Conservation (phyloP, 2,797 vertebrate genomes). For the Coracias cyanogaster region DNA sequence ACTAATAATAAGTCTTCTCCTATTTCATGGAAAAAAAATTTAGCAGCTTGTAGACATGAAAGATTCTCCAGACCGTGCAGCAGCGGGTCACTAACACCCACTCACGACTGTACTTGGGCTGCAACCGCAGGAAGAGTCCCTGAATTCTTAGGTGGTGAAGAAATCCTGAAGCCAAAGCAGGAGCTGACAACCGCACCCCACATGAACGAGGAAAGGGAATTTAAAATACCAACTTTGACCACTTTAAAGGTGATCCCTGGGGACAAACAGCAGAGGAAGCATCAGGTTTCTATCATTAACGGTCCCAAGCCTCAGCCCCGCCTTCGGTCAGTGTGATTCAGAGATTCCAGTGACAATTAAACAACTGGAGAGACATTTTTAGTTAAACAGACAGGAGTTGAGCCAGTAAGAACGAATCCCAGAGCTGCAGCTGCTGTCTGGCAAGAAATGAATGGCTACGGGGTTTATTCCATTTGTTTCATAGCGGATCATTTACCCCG, state of each 20-base stretch:
- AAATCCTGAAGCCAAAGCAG: background rate
- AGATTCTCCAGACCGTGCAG: background rate
- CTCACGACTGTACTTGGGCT: background rate
- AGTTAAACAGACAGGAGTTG: background rate
- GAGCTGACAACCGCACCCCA: fast-evolving
- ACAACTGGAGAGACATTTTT: background rate
- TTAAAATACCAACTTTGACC: background rate
- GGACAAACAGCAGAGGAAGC: background rate
- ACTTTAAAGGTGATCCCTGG: background rate
- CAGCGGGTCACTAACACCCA: background rate
- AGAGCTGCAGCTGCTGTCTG: constrained; percentile 14
- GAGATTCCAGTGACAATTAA: background rate
- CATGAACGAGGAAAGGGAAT: background rate
- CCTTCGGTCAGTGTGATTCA: background rate
- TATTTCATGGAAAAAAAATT: background rate
- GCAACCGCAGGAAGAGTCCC: background rate
- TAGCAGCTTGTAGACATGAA: background rate
- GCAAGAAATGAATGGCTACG: background rate
- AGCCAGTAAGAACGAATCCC: background rate
- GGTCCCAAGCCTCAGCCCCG: background rate
- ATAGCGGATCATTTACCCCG: background rate
- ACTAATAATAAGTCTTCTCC: background rate
- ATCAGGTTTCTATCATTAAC: background rate
- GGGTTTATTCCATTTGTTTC: constrained; percentile 1
- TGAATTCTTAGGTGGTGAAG: background rate